Evolutionary conservation across 2,888 invertebrate species (phyloP).

Genomic region (Petrophora chlorosata): DNA sequence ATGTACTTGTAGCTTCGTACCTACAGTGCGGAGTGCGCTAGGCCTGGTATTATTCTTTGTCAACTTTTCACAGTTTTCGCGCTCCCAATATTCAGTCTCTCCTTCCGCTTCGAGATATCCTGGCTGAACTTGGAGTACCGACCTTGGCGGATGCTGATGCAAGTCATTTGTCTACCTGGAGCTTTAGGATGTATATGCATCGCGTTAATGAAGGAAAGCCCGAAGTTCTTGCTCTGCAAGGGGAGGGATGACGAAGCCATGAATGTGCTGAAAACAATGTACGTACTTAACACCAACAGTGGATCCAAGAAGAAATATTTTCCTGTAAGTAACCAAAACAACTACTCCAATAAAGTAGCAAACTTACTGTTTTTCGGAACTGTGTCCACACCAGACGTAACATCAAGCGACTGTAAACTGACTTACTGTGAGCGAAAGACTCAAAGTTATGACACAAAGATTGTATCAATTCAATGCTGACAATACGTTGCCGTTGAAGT

Average conservation of each 20-base stretch:
- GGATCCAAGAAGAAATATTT: constrained; percentile 44
- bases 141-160: constrained; percentile 89
- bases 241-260: constrained; percentile 83
- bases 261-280: constrained; percentile 53
- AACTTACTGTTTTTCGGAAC: no score
- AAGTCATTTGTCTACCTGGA: constrained; percentile 85
- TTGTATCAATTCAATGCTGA: no score
- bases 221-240: constrained; percentile 88
- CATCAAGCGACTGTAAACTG: no score
- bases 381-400: no score
- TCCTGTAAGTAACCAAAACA: constrained; percentile 60
- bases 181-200: constrained; percentile 83
- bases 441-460: no score
- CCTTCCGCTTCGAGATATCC: constrained; percentile 60
- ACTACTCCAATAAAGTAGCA: no score
- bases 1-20: no score
- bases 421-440: no score
- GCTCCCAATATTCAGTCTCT: constrained; percentile 55
- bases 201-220: constrained; percentile 87
- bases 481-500: no score
- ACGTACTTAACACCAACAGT: constrained; percentile 51
- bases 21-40: no score
- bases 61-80: constrained; percentile 59
- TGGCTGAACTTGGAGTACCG: constrained; percentile 80
- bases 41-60: no score